Percentiles rank a stretch among this genome's conserved stretches.
These are phyloP conservation scores for Poeciliopsis infans DNA, from an alignment of 2,797 vertebrate species.

Conservation along the genomic window DNA sequence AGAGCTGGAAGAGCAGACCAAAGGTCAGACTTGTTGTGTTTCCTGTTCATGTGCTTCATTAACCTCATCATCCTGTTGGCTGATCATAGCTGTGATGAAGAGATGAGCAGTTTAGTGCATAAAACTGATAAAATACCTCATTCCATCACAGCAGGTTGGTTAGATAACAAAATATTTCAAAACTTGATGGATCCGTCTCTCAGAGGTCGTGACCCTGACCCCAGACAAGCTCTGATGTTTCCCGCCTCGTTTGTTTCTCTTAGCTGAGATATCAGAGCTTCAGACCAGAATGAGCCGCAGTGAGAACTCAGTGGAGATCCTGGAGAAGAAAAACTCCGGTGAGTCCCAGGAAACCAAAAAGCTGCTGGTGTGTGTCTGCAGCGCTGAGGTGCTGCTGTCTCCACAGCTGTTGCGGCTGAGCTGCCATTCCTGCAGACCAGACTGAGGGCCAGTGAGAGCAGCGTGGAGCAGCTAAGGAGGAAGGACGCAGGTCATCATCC, in stretches of 20 bases:
- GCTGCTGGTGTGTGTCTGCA: background rate
- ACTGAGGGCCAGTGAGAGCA: conserved; percentile 65
- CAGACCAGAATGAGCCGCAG: conserved; percentile 43
- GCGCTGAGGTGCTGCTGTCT: background rate
- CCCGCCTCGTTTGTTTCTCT: background rate
- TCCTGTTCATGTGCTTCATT: background rate
- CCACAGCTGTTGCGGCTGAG: conserved; percentile 37
- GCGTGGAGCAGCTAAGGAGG: conserved; percentile 64
- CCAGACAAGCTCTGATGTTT: background rate
- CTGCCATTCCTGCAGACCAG: conserved; percentile 67
- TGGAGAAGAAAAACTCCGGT: conserved; percentile 52
- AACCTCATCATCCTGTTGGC: background rate
- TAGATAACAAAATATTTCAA: no score
- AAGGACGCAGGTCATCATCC: conserved; percentile 56
- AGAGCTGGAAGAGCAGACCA: conserved; percentile 39
- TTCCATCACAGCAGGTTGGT: no score
- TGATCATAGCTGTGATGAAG: background rate
- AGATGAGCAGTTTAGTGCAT: background rate
- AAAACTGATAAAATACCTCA: no score
- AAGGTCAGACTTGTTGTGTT: conserved; percentile 20
- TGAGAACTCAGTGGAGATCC: conserved; percentile 18
- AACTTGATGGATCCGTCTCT: no score
- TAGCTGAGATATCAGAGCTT: conserved; percentile 21
- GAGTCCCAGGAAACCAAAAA: background rate
- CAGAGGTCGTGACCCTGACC: no score